A percentile compares a stretch with the other conserved stretches of the same genome.
Conservation (phyloP, 2,888 invertebrate species). For the Cremastobaeus sp. region DNA sequence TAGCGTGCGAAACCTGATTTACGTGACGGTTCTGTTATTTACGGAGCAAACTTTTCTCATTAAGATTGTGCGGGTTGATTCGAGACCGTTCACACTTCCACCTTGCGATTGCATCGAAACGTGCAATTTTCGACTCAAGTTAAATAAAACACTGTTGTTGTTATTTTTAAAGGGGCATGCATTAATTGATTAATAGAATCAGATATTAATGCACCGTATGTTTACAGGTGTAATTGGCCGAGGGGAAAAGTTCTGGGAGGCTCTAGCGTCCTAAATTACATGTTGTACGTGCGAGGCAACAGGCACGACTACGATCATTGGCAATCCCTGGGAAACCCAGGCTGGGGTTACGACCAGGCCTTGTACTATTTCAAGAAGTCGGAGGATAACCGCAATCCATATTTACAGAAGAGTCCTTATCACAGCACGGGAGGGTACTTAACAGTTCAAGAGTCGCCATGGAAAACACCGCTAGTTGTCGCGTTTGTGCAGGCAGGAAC, state of each 20-base stretch:
- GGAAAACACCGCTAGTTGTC: conserved; percentile 86
- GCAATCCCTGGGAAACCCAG: conserved; percentile 89
- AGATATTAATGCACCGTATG: background rate
- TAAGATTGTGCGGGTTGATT: no score
- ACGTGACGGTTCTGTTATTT: no score
- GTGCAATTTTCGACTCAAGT: no score
- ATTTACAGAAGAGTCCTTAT: conserved; percentile 86
- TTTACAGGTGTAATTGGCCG: conserved; percentile 82
- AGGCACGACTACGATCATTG: conserved; percentile 89
- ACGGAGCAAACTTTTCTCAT: no score
- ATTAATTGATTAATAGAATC: no score
- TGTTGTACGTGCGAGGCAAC: conserved; percentile 88
- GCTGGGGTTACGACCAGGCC: conserved; percentile 91
- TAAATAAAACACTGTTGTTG: no score
- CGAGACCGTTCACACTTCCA: no score
- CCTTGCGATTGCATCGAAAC: no score
- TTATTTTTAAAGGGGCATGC: no score
- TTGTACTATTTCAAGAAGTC: conserved; percentile 92
- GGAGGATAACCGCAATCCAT: conserved; percentile 92
- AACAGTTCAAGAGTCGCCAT: conserved; percentile 91
- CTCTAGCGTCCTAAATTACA: conserved; percentile 89
- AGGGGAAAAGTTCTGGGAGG: conserved; percentile 90
- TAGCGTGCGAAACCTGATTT: no score
- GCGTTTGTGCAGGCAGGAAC: conserved; percentile 89
- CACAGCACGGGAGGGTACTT: conserved; percentile 89